These are phyloP conservation scores for Corythaeola cristata DNA, from an alignment of 2,113 vertebrate species.

Conservation along the genomic window DNA sequence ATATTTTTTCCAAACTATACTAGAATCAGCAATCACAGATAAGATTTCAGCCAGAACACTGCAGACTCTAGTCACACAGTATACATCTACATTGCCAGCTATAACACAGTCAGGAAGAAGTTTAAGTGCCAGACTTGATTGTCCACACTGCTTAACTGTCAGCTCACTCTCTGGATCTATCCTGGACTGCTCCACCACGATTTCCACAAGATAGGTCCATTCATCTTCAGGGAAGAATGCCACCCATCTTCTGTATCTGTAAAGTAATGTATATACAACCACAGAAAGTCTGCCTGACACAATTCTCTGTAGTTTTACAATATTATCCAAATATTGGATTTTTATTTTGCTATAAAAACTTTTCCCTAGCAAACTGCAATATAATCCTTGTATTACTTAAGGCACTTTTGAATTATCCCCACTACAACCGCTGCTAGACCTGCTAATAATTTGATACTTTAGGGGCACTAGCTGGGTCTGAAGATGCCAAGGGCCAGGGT, in stretches of 20 bases:
- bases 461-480: neutral
- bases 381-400: neutral
- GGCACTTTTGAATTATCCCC: neutral
- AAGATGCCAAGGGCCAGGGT: accelerated
- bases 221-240: neutral
- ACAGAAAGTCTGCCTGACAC: neutral
- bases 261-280: neutral
- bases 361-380: neutral
- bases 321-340: neutral
- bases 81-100: neutral
- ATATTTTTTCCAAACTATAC: neutral
- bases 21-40: neutral
- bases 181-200: neutral
- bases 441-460: neutral
- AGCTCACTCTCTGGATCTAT: neutral
- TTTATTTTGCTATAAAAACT: neutral
- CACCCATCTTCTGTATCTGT: neutral
- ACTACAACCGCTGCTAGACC: neutral
- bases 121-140: neutral
- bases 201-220: neutral
- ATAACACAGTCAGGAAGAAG: neutral
- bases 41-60: neutral
- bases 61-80: neutral
- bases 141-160: neutral
- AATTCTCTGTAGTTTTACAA: neutral